Percentiles rank a stretch among this genome's conserved stretches.
These are phyloP conservation scores for Morbakka virulenta DNA, from an alignment of 30 jellyfish, hydroid and myxozoan genomes.

Conservation along the genomic window DNA sequence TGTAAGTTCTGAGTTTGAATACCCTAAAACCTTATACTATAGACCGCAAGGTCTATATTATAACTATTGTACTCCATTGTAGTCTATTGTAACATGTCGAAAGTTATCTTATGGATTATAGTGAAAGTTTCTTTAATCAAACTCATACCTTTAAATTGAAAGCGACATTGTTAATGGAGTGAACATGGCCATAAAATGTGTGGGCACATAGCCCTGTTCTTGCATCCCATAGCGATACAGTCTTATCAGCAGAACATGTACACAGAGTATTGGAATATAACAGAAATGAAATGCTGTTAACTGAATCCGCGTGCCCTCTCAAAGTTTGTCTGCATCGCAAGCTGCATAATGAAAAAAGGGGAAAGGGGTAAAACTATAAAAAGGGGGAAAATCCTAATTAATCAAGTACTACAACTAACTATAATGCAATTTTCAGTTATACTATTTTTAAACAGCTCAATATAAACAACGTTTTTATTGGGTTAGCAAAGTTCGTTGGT, in stretches of 20 bases:
- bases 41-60: too few species aligned
- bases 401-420: too few species aligned
- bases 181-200: slow-evolving; percentile 88
- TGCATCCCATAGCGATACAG: slow-evolving; percentile 94
- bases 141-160: slow-evolving; percentile 75
- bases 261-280: slow-evolving; percentile 85
- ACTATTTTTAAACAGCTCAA: too few species aligned
- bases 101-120: too few species aligned
- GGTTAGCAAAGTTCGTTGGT: too few species aligned
- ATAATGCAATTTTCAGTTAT: too few species aligned
- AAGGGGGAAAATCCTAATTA: too few species aligned
- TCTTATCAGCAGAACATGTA: slow-evolving; percentile 95
- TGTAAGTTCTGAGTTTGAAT: too few species aligned
- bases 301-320: slow-evolving; percentile 98
- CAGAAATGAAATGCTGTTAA: slow-evolving; percentile 78
- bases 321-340: slow-evolving; percentile 82
- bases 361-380: neutral
- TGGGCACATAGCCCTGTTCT: slow-evolving; percentile 91
- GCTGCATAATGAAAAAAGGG: slow-evolving; percentile 26
- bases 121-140: neutral
- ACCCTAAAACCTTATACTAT: too few species aligned
- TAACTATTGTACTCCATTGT: too few species aligned
- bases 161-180: slow-evolving; percentile 71
- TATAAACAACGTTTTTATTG: too few species aligned
- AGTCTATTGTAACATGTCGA: too few species aligned